Percentiles rank a stretch among this genome's conserved stretches.
Conservation (phyloP, 1,140 invertebrate species). For the Diorhabda sublineata region DNA sequence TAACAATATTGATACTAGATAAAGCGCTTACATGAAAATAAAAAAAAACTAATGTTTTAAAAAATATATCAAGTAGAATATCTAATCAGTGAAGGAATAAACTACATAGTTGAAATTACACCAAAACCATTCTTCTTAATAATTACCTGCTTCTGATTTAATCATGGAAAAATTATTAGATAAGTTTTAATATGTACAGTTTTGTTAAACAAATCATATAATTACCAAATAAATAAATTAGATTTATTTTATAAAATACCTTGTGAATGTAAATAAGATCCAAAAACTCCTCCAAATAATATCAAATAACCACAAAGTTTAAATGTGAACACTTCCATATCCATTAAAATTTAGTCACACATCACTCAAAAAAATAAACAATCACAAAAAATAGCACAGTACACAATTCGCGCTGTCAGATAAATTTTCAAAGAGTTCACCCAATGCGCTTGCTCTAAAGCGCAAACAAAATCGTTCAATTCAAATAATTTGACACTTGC, state of each 20-base stretch:
- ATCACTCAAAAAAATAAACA: constrained; percentile 12
- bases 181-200: not conserved
- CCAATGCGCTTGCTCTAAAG: not conserved
- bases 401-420: not conserved
- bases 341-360: constrained; percentile 16
- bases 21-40: too few species aligned
- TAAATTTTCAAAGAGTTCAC: not conserved
- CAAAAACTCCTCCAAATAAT: not conserved
- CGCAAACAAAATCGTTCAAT: not conserved
- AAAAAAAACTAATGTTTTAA: too few species aligned
- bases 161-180: too few species aligned
- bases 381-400: constrained; percentile 14
- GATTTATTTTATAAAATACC: not conserved
- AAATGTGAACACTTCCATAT: not conserved
- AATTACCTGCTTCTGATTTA: too few species aligned
- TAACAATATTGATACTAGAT: too few species aligned
- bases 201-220: not conserved
- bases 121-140: too few species aligned
- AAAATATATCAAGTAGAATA: too few species aligned
- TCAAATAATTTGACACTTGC: constrained; percentile 14
- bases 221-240: not conserved
- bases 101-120: too few species aligned
- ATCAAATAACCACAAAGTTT: not conserved
- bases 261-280: not conserved
- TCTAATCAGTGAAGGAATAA: too few species aligned